phyloP scores from a whole-genome alignment of 2,797 vertebrate species.

The Knipowitschia caucasica region DNA sequence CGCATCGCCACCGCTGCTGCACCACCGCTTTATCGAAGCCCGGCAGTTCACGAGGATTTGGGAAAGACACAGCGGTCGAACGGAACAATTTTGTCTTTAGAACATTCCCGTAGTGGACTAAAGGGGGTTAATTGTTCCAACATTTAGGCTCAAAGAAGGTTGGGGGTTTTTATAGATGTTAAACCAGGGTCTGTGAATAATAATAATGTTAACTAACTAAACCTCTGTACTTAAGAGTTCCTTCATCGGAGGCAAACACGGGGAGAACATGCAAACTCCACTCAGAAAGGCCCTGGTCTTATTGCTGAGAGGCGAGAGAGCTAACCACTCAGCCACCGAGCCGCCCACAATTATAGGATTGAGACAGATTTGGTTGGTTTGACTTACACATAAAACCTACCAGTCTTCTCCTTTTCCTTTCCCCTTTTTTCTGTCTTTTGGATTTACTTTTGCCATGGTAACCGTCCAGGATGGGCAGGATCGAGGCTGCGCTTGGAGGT shows the following conservation, averaged over 20 bases:
- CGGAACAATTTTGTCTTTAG: background rate
- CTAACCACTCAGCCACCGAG: too few relatives aligned
- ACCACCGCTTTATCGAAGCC: background rate
- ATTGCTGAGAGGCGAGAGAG: too few relatives aligned
- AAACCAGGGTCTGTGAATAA: background rate
- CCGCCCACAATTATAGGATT: too few relatives aligned
- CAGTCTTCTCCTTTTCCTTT: too few relatives aligned
- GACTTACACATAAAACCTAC: slow-evolving; percentile 5
- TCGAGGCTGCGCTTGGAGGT: slow-evolving; percentile 50
- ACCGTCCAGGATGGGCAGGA: slow-evolving; percentile 73
- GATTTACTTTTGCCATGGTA: slow-evolving; percentile 62
- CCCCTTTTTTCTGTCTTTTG: background rate
- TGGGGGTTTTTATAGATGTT: background rate
- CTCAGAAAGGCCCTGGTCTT: too few relatives aligned
- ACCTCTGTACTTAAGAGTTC: too few relatives aligned
- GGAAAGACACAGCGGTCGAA: background rate
- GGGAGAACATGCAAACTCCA: too few relatives aligned
- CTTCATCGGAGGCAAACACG: too few relatives aligned
- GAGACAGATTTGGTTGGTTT: too few relatives aligned
- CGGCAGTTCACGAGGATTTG: background rate
- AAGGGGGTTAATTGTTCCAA: background rate
- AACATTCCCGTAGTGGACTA: background rate
- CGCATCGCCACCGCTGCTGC: slow-evolving; percentile 16
- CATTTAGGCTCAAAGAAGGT: background rate
- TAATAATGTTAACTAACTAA: too few relatives aligned